Evolutionary conservation across 1,140 invertebrate species (phyloP).

Genomic region (Sarcophaga peregrina): DNA sequence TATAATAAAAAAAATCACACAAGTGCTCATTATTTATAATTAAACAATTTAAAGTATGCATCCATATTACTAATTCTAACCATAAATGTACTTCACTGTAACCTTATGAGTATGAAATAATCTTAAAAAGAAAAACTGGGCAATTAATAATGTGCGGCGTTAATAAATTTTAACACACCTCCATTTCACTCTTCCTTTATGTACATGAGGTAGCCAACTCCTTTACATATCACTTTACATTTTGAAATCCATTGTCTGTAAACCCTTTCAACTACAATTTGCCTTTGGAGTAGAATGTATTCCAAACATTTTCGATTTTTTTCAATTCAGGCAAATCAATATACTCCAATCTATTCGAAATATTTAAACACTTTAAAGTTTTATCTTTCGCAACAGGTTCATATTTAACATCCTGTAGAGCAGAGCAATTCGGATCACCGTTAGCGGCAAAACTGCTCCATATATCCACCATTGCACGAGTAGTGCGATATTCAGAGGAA

Average conservation of each 20-base stretch:
- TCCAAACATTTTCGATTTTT: constrained; percentile 65
- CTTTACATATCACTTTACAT: neutral
- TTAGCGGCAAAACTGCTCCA: constrained; percentile 67
- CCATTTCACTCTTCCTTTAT: neutral
- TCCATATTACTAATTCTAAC: neutral
- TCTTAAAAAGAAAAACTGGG: neutral
- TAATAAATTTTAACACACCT: neutral
- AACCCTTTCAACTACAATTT: constrained; percentile 23
- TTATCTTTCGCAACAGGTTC: constrained; percentile 54
- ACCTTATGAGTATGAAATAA: neutral
- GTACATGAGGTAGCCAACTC: constrained; percentile 37
- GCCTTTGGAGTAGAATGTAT: constrained; percentile 56
- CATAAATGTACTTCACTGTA: neutral
- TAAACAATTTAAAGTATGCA: neutral
- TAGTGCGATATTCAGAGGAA: constrained; percentile 58
- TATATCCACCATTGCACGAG: constrained; percentile 67
- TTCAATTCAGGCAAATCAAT: constrained; percentile 64
- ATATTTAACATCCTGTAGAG: constrained; percentile 55
- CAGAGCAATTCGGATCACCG: constrained; percentile 62
- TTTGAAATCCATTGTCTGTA: neutral
- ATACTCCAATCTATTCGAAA: constrained; percentile 58
- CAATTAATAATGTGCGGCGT: neutral
- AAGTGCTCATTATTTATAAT: constrained; percentile 4
- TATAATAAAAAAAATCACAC: neutral
- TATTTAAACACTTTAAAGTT: constrained; percentile 64